Base-by-base conservation (phyloP, 1,140 invertebrate species). In the Zophobas morio region DNA sequence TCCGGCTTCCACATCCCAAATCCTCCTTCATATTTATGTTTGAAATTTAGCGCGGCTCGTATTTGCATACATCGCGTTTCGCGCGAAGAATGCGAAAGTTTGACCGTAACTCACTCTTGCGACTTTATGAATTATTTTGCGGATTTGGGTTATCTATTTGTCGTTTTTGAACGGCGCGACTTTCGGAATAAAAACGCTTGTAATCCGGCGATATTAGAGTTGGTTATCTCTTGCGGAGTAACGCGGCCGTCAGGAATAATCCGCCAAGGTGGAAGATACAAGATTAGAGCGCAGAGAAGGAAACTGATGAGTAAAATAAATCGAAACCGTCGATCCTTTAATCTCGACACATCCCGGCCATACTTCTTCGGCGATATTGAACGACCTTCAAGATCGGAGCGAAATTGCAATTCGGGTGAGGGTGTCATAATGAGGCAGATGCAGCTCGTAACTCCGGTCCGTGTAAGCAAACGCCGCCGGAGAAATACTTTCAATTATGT, bases 391-490 rank as follows among this genome's bases (percentile, higher is more conserved):
- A 60, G 54, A 60, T 74, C 46, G 54, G 54, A 74, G 42, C 53
- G 37, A 74, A 74, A 74, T 74, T 74, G 73, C 73, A 74, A 60
- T 54, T 60, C 53, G 47, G 37, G 54, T 42, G 37, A 57, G 60
- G n/a, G 39, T 46, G 53, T 47, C 60, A 46, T 74, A 74, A 74
- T 74, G 73, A 74, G 42, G 39, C 72, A 53, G 72, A 74, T 74
- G 73, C 73, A 74, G 1, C 54, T 46, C 36, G 54, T 60, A 42
- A 60, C 47, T 74, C 60, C 60, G 40, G 39, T 6, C 37, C 39
- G 57, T 57, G 39, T 32, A 63, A 40, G 35, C 57, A 63, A 63
- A 39, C 36, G 35, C 57, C 36, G 42, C 33, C 33, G 35, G 35
- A 32, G 39, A 66, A 20, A 66, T 66, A 66, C 39, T 42, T 60